Conservation (phyloP, 2,888 invertebrate genomes). For the Chrysomela aeneicollis region DNA sequence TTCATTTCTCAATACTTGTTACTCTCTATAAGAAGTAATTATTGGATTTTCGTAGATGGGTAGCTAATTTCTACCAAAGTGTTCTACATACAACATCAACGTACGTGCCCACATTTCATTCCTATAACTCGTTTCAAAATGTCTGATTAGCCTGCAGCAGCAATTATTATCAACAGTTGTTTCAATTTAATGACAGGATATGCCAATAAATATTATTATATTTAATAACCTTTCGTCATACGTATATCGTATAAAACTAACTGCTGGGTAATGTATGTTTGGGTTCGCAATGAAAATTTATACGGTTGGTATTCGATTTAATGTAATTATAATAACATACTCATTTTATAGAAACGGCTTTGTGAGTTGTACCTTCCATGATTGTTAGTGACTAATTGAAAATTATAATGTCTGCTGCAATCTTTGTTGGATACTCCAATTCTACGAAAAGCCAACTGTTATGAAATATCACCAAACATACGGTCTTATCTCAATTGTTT, state of each 20-base stretch:
- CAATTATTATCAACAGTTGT: conserved; percentile 29
- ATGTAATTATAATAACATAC: conserved; percentile 4
- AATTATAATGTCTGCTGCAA: neutral
- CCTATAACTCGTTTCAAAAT: conserved; percentile 25
- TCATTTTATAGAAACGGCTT: neutral
- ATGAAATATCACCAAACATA: neutral
- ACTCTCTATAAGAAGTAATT: neutral
- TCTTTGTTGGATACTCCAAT: neutral
- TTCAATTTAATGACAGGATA: conserved; percentile 31
- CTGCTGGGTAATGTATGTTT: conserved; percentile 18
- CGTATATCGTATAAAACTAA: conserved; percentile 18
- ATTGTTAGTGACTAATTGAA: conserved; percentile 3
- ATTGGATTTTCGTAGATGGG: neutral
- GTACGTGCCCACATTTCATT: conserved; percentile 23
- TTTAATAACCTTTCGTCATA: conserved; percentile 24
- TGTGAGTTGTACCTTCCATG: neutral
- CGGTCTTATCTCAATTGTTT: neutral
- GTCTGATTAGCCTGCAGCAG: conserved; percentile 25
- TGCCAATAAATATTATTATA: conserved; percentile 31
- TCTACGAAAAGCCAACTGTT: neutral
- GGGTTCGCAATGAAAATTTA: conserved; percentile 33
- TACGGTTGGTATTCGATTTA: neutral
- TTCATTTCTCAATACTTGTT: too few relatives aligned
- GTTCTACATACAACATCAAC: conserved; percentile 6
- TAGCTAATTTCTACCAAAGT: neutral